A percentile compares a stretch with the other conserved stretches of the same genome.
Evolutionary conservation across 2,888 invertebrate genomes (phyloP).

Genomic region (Blera fallax): DNA sequence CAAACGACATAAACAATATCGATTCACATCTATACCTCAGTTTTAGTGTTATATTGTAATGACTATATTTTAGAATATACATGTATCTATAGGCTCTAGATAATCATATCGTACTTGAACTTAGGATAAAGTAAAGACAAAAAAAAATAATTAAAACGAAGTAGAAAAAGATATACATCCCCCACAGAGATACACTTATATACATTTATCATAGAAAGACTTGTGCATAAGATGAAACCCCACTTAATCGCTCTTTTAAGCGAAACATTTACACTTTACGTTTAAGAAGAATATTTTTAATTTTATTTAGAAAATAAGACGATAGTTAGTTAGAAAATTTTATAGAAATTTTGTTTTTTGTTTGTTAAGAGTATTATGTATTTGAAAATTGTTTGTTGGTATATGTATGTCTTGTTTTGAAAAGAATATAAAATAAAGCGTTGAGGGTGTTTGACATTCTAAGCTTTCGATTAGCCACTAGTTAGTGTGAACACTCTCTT

Average conservation of each 20-base stretch:
- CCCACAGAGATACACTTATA: constrained; percentile 14
- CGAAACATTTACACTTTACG: constrained; percentile 29
- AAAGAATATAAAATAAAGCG: neutral
- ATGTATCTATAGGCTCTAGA: constrained; percentile 1
- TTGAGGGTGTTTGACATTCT: neutral
- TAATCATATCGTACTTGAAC: constrained; percentile 45
- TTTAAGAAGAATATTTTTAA: neutral
- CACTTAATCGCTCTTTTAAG: constrained; percentile 51
- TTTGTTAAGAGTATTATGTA: neutral
- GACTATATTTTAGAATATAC: constrained; percentile 5
- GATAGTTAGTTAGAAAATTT: constrained; percentile 1
- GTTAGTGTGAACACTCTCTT: neutral
- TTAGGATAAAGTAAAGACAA: no score
- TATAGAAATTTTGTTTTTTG: neutral
- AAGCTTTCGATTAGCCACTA: neutral
- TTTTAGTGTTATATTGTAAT: constrained; percentile 74
- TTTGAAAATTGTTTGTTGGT: neutral
- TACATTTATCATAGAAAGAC: constrained; percentile 23
- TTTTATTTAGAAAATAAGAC: neutral
- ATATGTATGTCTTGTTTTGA: neutral
- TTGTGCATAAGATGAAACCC: neutral
- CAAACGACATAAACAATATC: constrained; percentile 77
- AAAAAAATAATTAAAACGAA: no score
- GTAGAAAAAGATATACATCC: neutral
- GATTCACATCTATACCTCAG: constrained; percentile 79